Evolutionary conservation across 2,888 invertebrate genomes (phyloP).

Genomic region (Philhelius pedissequus): DNA sequence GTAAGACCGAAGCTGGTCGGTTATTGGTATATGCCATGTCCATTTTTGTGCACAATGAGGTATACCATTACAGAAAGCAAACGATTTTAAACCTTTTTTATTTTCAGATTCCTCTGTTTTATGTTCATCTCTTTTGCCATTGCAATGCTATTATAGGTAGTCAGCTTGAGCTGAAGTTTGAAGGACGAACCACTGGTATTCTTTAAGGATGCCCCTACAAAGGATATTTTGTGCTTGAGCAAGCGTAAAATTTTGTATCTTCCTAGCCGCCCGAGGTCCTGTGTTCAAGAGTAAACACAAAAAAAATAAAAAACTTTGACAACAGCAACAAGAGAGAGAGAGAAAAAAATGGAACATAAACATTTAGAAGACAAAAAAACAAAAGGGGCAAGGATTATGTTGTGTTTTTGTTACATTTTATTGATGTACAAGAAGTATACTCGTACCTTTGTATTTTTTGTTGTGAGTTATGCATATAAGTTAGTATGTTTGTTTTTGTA

Average conservation of each 20-base stretch:
- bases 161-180: slow-evolving; percentile 33
- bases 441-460: background rate
- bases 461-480: background rate
- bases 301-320: slow-evolving; percentile 40
- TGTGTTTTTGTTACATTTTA: slow-evolving; percentile 13
- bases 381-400: background rate
- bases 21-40: background rate
- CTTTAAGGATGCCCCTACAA: slow-evolving; percentile 58
- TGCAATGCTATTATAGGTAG: slow-evolving; percentile 46
- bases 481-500: background rate
- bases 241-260: slow-evolving; percentile 65
- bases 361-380: slow-evolving; percentile 34
- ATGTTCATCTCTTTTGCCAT: slow-evolving; percentile 45
- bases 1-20: background rate
- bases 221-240: slow-evolving; percentile 64
- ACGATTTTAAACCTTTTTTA: background rate
- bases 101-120: slow-evolving; percentile 55
- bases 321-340: background rate
- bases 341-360: slow-evolving; percentile 30
- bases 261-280: slow-evolving; percentile 2
- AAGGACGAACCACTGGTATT: slow-evolving; percentile 49
- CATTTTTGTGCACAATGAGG: background rate
- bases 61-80: background rate
- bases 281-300: background rate
- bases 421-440: too few species aligned